Percentiles rank a stretch among this genome's conserved stretches.
phyloP scores from a whole-genome alignment of 2,888 invertebrate genomes.

The Caradrina kadenii region DNA sequence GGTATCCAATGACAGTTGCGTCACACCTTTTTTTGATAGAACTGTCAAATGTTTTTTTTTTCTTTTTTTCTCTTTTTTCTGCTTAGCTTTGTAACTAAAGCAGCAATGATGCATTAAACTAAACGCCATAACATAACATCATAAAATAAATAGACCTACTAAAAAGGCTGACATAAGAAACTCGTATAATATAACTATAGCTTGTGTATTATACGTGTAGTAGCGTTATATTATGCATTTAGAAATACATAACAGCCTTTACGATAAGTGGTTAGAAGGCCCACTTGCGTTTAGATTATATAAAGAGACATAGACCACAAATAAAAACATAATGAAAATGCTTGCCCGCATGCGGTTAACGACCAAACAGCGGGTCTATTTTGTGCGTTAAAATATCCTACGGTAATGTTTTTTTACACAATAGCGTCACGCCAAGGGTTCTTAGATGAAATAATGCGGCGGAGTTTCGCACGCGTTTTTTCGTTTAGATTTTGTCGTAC shows the following conservation, averaged over 20 bases:
- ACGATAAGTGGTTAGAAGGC: slow-evolving; percentile 79
- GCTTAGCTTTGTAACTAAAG: too few species aligned
- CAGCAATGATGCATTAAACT: too few species aligned
- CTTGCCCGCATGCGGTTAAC: slow-evolving; percentile 12
- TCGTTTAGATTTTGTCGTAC: neutral
- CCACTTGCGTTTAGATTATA: slow-evolving; percentile 68
- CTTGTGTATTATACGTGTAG: slow-evolving; percentile 84
- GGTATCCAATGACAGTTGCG: neutral
- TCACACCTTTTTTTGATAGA: neutral
- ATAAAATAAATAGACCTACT: slow-evolving; percentile 18
- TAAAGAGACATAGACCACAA: slow-evolving; percentile 63
- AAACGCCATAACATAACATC: neutral
- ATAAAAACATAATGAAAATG: neutral
- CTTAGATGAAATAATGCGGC: too few species aligned
- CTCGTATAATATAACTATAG: slow-evolving; percentile 86
- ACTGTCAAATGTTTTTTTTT: neutral
- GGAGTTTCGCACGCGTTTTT: too few species aligned
- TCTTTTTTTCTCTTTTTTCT: too few species aligned
- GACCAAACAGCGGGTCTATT: too few species aligned
- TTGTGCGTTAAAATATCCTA: too few species aligned
- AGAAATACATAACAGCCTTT: slow-evolving; percentile 84
- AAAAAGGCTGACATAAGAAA: slow-evolving; percentile 80
- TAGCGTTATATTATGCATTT: slow-evolving; percentile 86
- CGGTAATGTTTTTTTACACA: too few species aligned
- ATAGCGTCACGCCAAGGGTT: too few species aligned